Percentiles rank a stretch among this genome's conserved stretches.
Conservation (phyloP, 2,113 vertebrate species). For the Malaclemys terrapin region DNA sequence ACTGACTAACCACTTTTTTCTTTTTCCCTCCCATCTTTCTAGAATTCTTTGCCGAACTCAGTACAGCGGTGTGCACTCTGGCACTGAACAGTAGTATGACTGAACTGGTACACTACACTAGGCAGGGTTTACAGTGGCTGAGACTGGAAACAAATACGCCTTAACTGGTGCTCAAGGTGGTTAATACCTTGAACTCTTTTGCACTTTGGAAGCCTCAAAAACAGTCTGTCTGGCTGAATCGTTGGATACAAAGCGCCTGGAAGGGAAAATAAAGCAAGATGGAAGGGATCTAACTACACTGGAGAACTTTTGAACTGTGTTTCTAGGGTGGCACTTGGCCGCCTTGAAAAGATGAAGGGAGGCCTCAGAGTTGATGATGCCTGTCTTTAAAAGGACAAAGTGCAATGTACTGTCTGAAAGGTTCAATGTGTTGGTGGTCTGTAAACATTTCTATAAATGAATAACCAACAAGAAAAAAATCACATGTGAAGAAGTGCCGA, state of each 20-base stretch:
- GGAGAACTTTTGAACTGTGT: slow-evolving; percentile 46
- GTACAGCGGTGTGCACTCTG: slow-evolving; percentile 78
- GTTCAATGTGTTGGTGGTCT: slow-evolving; percentile 72
- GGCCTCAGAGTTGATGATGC: slow-evolving; percentile 45
- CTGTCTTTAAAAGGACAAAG: slow-evolving; percentile 70
- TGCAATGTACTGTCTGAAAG: slow-evolving; percentile 73
- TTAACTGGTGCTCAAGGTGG: slow-evolving; percentile 70
- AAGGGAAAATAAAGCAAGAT: slow-evolving; percentile 43
- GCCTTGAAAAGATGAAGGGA: slow-evolving; percentile 39
- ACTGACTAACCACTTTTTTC: slow-evolving; percentile 43
- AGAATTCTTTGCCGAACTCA: slow-evolving; percentile 91
- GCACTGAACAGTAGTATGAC: slow-evolving; percentile 87
- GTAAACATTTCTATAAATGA: slow-evolving; percentile 79
- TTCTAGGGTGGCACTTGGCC: slow-evolving; percentile 1
- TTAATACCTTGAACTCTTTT: slow-evolving; percentile 72
- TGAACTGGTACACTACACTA: slow-evolving; percentile 86
- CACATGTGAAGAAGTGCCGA: slow-evolving; percentile 59
- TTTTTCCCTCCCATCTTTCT: slow-evolving; percentile 18
- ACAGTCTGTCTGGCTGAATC: slow-evolving; percentile 36
- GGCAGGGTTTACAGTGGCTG: slow-evolving; percentile 91
- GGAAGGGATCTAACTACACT: slow-evolving; percentile 65
- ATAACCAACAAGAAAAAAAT: slow-evolving; percentile 72
- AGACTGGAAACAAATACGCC: slow-evolving; percentile 81
- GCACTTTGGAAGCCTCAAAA: slow-evolving; percentile 81
- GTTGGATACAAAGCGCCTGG: slow-evolving; percentile 55